A percentile compares a stretch with the other conserved stretches of the same genome.
Evolutionary conservation across 2,888 invertebrate genomes (phyloP).

Genomic region (Dromius quadrimaculatus): DNA sequence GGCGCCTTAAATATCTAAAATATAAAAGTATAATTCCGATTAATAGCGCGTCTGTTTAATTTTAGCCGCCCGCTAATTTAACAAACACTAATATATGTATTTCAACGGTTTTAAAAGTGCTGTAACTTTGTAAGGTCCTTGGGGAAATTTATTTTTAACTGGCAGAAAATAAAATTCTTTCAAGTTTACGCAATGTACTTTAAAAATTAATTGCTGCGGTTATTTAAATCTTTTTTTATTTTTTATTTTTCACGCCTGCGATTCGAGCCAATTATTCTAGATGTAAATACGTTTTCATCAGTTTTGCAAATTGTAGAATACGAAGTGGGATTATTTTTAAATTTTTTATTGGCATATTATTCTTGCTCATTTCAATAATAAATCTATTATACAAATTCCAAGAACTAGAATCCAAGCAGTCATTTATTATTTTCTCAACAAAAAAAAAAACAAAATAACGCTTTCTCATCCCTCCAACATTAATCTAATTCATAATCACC

Average conservation of each 20-base stretch:
- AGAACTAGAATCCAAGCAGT: slow-evolving; percentile 7
- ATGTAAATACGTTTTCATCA: slow-evolving; percentile 42
- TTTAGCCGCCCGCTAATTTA: slow-evolving; percentile 40
- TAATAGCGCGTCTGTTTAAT: slow-evolving; percentile 31
- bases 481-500: slow-evolving; percentile 46
- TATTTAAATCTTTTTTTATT: slow-evolving; percentile 53
- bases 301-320: slow-evolving; percentile 39
- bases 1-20: slow-evolving; percentile 25
- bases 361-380: slow-evolving; percentile 16
- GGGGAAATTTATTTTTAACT: slow-evolving; percentile 51
- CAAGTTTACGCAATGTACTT: slow-evolving; percentile 52
- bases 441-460: slow-evolving; percentile 16
- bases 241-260: slow-evolving; percentile 33
- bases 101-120: slow-evolving; percentile 45
- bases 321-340: slow-evolving; percentile 44
- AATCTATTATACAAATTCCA: slow-evolving; percentile 28
- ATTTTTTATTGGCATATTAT: too few relatives aligned
- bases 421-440: slow-evolving; percentile 18
- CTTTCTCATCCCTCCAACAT: slow-evolving; percentile 31
- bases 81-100: slow-evolving; percentile 39
- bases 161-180: slow-evolving; percentile 51
- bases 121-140: slow-evolving; percentile 52
- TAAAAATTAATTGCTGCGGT: slow-evolving; percentile 52
- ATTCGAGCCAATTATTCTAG: slow-evolving; percentile 43
- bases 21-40: slow-evolving; percentile 37